Percentiles rank a stretch among this genome's conserved stretches.
These are phyloP conservation scores for Tetrapedia diversipes DNA, from an alignment of 2,888 invertebrate genomes.

Conservation along the genomic window DNA sequence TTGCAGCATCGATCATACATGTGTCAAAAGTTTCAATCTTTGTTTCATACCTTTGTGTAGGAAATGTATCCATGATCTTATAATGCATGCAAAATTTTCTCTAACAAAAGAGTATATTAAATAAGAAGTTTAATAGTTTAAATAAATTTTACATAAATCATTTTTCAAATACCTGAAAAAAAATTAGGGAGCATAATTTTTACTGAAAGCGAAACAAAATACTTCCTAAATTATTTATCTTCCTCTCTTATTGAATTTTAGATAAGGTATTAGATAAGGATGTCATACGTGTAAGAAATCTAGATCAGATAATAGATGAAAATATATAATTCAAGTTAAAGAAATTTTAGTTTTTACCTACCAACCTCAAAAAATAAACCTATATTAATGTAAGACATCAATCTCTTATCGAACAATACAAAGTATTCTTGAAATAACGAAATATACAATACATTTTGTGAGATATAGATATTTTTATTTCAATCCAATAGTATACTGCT, in stretches of 20 bases:
- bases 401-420: constrained; percentile 6
- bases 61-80: constrained; percentile 77
- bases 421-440: not conserved
- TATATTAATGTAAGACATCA: not conserved
- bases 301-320: constrained; percentile 75
- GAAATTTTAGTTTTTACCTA: constrained; percentile 35
- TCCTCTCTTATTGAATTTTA: constrained; percentile 68
- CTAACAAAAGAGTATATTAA: constrained; percentile 6
- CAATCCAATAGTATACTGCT: not conserved
- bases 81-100: constrained; percentile 25
- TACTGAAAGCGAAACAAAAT: constrained; percentile 42
- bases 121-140: not conserved
- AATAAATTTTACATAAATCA: constrained; percentile 14
- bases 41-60: constrained; percentile 72
- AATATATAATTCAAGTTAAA: constrained; percentile 22
- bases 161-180: constrained; percentile 36
- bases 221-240: constrained; percentile 65
- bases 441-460: constrained; percentile 14
- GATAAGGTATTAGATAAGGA: constrained; percentile 73
- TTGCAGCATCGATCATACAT: constrained; percentile 75
- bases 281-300: constrained; percentile 55
- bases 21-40: constrained; percentile 79
- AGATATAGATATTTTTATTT: constrained; percentile 1
- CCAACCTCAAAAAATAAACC: constrained; percentile 47
- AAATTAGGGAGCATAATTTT: constrained; percentile 26